Conservation (phyloP, 2,888 invertebrate genomes). For the Calameuta filiformis region DNA sequence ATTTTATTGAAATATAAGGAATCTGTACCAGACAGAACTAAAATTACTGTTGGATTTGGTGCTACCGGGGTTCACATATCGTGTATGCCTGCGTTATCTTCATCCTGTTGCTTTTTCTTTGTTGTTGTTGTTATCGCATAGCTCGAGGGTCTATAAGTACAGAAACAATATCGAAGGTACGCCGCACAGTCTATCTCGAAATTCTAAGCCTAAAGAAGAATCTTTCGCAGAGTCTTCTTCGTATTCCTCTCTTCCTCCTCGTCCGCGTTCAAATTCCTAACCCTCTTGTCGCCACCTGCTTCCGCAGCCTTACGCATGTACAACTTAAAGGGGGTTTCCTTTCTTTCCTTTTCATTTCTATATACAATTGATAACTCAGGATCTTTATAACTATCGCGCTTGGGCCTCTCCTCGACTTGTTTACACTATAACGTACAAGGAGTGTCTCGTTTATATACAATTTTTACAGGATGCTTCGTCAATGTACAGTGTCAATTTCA, state of each 20-base stretch:
- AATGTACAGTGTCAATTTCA: constrained; percentile 52
- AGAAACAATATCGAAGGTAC: constrained; percentile 61
- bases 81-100: constrained; percentile 53
- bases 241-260: not conserved
- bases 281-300: constrained; percentile 21
- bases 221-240: constrained; percentile 25
- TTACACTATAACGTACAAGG: constrained; percentile 9
- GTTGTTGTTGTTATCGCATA: constrained; percentile 47
- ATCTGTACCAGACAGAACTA: constrained; percentile 67
- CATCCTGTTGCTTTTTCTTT: constrained; percentile 23
- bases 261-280: constrained; percentile 20
- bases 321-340: constrained; percentile 43
- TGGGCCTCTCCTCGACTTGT: constrained; percentile 4
- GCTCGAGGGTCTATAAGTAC: constrained; percentile 58
- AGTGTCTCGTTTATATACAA: constrained; percentile 50
- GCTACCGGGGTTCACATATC: constrained; percentile 65
- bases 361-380: constrained; percentile 49
- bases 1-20: constrained; percentile 67
- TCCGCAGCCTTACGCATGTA: constrained; percentile 41
- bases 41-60: constrained; percentile 66
- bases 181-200: constrained; percentile 61
- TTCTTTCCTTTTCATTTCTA: constrained; percentile 30
- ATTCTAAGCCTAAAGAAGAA: constrained; percentile 59
- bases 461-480: constrained; percentile 51
- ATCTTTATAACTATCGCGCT: constrained; percentile 36